Evolutionary conservation across 2,113 vertebrate genomes (phyloP), one percentile per base, ranked within the genome.

Genomic region (Notothenia rossii): DNA sequence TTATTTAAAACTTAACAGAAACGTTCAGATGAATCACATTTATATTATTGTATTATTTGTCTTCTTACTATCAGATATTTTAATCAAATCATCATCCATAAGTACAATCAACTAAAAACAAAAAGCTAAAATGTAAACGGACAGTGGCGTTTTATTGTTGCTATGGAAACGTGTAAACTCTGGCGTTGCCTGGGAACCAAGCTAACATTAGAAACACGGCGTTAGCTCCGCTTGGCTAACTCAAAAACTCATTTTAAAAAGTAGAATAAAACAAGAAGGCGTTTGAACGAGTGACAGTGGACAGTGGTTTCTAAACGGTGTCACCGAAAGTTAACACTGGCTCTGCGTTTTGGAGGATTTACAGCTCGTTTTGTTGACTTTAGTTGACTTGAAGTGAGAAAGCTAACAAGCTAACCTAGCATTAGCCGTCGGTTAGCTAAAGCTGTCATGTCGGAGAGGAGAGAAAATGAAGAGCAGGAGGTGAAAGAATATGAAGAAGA

Each of bases 111-210:
- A 65, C 25, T 9, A 2, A 10, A 8, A 48, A 25, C 14, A 46
- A 22, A 10, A 48, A 48, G n/a, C 2, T 1, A 5, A 29, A 3
- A 29, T 29, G 3, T 29, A 29, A 29, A 29, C 29, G 29, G 20
- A 36, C 11, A 40, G 55, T 48, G 55, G 25, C 36, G 59, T 58
- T 40, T 43, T 25, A 0, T 1, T 5, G 91, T 94, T 87, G 69
- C 89, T 71, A 84, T 77, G 43, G 87, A 72, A 86, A 49, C 87
- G 48, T 4, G 50, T 72, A 88, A 88, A 93, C 88, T 77, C 54
- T 63, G 25, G 18, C 25, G 68, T 58, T 75, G 48, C 67, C 20
- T 22, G 12, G 73, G 0, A 60, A 59, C 25, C 20, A 9, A 10
- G 25, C 49, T 58, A 59, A 25, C 66, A 1, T 2, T 15, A 2